Conservation (phyloP, 2,797 vertebrate genomes). For the Poeciliopsis presidionis region DNA sequence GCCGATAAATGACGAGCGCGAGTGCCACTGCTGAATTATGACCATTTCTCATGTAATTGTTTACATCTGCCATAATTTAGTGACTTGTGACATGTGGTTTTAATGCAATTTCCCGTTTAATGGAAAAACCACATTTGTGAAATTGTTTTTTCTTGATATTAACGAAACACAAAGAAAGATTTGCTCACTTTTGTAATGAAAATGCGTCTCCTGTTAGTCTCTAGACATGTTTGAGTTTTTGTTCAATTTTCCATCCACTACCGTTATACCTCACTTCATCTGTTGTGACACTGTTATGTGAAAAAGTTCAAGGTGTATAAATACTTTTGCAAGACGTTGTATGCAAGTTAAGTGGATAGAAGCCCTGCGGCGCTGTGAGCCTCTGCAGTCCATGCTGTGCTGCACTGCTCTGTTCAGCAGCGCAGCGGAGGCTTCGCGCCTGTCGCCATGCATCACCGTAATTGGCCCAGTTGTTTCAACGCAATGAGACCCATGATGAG, state of each 20-base stretch:
- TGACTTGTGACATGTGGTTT: no score
- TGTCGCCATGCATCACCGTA: constrained; percentile 1
- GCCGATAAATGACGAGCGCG: no score
- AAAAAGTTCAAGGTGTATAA: neutral
- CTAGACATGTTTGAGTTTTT: neutral
- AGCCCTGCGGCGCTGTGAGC: neutral
- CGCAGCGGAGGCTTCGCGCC: neutral
- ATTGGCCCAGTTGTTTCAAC: constrained; percentile 7
- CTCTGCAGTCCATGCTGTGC: neutral
- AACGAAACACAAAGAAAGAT: no score
- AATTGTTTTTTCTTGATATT: no score
- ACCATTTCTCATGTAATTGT: no score
- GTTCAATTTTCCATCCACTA: neutral
- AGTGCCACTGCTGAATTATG: no score
- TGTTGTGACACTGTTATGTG: neutral
- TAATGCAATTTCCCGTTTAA: no score
- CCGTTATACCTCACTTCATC: neutral
- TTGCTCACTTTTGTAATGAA: no score
- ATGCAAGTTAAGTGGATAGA: neutral
- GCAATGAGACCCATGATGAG: constrained; percentile 2
- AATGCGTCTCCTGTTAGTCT: neutral
- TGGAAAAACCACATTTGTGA: no score
- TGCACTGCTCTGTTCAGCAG: neutral
- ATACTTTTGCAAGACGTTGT: neutral
- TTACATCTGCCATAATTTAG: no score